phyloP scores from a whole-genome alignment of 2,797 vertebrate species.

The Mormyrops boulengeri region DNA sequence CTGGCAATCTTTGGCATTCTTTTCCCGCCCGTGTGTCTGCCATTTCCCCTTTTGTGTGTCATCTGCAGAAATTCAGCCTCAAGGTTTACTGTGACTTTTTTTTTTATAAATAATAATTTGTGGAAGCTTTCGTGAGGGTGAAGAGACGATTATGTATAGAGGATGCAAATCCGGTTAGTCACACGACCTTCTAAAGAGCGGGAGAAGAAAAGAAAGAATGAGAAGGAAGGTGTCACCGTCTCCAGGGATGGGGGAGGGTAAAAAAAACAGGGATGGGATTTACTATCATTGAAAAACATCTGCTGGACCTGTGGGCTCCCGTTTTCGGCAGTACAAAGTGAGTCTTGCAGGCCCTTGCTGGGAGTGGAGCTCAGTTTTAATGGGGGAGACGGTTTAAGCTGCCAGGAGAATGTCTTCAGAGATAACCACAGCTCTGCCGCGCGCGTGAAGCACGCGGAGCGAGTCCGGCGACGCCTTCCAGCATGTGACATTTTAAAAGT shows the following conservation, averaged over 20 bases:
- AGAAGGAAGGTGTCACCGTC: conserved; percentile 14
- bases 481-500: neutral
- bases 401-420: conserved; percentile 29
- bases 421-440: conserved; percentile 29
- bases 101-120: conserved; percentile 12
- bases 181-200: conserved; percentile 37
- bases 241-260: conserved; percentile 25
- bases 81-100: neutral
- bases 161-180: conserved; percentile 55
- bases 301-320: conserved; percentile 42
- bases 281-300: conserved; percentile 51
- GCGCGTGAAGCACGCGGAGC: neutral
- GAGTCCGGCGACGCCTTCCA: neutral
- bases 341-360: conserved; percentile 31
- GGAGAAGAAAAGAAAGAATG: conserved; percentile 37
- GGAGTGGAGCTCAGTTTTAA: conserved; percentile 27
- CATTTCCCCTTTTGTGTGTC: neutral
- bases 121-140: conserved; percentile 26
- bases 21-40: neutral
- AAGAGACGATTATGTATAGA: conserved; percentile 32
- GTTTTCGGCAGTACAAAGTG: conserved; percentile 34
- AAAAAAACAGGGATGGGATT: conserved; percentile 19
- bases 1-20: conserved; percentile 32
- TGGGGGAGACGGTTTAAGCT: conserved; percentile 19
- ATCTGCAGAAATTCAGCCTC: conserved; percentile 16